Percentiles rank a stretch among this genome's conserved stretches.
phyloP scores from a whole-genome alignment of 2,113 vertebrate species.

The Chaetops frenatus region DNA sequence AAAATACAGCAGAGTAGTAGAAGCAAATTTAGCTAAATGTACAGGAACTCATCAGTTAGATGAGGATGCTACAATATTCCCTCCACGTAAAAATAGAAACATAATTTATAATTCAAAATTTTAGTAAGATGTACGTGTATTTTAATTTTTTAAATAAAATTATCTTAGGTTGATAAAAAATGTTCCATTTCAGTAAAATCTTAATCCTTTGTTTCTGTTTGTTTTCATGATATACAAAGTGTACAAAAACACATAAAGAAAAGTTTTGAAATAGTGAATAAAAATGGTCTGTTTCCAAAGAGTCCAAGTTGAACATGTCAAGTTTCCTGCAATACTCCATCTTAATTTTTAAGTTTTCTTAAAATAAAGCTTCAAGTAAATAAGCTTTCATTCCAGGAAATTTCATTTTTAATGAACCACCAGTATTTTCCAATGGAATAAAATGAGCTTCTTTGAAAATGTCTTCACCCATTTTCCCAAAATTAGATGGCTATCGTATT shows the following conservation, averaged over 20 bases:
- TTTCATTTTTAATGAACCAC: not conserved
- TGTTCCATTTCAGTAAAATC: not conserved
- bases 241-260: not conserved
- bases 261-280: not conserved
- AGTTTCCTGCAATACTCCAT: not conserved
- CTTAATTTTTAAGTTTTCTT: not conserved
- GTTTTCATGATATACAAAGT: not conserved
- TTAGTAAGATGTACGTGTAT: not conserved
- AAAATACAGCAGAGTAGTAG: not conserved
- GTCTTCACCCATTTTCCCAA: not conserved
- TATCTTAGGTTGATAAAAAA: not conserved
- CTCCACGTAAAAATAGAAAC: not conserved
- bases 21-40: not conserved
- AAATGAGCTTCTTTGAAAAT: not conserved
- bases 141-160: not conserved
- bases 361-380: not conserved
- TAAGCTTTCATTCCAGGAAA: not conserved
- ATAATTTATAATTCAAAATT: not conserved
- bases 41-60: not conserved
- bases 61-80: not conserved
- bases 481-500: accelerated
- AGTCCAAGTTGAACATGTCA: not conserved
- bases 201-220: not conserved
- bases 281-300: not conserved
- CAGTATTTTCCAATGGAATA: not conserved